Conservation (phyloP, 2,797 vertebrate genomes). For the Squalus acanthias region DNA sequence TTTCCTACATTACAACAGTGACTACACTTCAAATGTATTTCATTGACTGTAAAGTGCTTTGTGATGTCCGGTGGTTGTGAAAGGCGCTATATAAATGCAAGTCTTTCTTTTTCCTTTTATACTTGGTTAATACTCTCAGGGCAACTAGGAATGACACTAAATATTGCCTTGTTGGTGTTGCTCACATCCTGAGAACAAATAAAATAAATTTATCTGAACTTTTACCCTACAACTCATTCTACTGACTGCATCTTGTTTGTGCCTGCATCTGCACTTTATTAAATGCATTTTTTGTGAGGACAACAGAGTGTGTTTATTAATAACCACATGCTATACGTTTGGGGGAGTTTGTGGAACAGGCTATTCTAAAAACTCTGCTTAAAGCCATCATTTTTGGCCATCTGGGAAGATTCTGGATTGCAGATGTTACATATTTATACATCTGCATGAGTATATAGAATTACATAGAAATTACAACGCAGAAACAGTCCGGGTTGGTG, state of each 20-base stretch:
- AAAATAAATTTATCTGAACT: background rate
- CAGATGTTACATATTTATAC: slow-evolving; percentile 26
- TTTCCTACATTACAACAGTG: too few species aligned
- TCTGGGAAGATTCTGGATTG: slow-evolving; percentile 3
- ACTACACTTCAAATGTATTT: too few species aligned
- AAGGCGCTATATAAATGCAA: too few species aligned
- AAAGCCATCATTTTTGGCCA: background rate
- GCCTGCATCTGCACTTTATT: slow-evolving; percentile 19
- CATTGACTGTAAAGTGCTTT: too few species aligned
- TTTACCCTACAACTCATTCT: background rate
- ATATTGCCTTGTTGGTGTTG: background rate
- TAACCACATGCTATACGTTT: background rate
- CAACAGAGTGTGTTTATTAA: background rate
- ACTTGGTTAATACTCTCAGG: too few species aligned
- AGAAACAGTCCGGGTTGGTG: background rate
- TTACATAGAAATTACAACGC: background rate
- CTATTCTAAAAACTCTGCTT: background rate
- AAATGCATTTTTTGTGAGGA: slow-evolving; percentile 18
- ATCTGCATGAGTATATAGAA: background rate
- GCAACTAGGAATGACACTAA: background rate
- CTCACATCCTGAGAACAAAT: background rate
- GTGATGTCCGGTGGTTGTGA: too few species aligned
- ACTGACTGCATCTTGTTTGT: background rate
- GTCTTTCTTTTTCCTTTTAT: too few species aligned
- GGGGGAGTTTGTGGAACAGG: background rate